A percentile compares a stretch with the other conserved stretches of the same genome.
These are phyloP conservation scores for Drosophila testacea DNA, from an alignment of 2,888 invertebrate species.

Conservation along the genomic window DNA sequence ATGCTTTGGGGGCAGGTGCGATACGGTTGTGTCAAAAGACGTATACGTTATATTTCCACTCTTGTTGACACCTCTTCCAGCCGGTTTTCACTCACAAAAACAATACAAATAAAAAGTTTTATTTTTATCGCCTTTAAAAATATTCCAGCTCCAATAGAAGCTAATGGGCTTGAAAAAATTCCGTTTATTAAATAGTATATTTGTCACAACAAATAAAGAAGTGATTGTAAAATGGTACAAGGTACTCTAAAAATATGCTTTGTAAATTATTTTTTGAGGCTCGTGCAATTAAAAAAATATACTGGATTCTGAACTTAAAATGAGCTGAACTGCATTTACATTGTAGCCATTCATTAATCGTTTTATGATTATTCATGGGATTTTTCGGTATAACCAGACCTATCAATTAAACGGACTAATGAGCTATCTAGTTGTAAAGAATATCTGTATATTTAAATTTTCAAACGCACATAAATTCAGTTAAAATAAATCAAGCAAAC, in stretches of 20 bases:
- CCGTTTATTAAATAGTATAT: not conserved
- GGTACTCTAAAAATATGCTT: not conserved
- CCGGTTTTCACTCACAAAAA: conserved; percentile 22
- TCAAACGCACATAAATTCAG: not conserved
- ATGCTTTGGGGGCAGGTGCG: conserved; percentile 32
- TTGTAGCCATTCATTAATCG: conserved; percentile 5
- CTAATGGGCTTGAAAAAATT: conserved; percentile 7
- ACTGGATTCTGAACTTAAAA: not conserved
- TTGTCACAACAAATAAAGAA: not conserved
- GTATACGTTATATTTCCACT: conserved; percentile 4
- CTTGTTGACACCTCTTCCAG: conserved; percentile 23
- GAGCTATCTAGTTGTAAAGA: not conserved
- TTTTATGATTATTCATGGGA: conserved; percentile 9
- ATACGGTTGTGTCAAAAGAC: not conserved
- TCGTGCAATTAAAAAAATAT: no score
- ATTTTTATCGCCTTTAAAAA: conserved; percentile 4
- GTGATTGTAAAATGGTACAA: not conserved
- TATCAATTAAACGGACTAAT: conserved; percentile 1
- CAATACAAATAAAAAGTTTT: conserved; percentile 7
- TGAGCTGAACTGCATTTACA: not conserved
- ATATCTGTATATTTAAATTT: not conserved
- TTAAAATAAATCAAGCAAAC: not conserved
- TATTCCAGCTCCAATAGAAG: not conserved
- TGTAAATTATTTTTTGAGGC: not conserved
- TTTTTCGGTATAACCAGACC: no score